These are phyloP conservation scores for Synanceia verrucosa DNA, from an alignment of 2,797 vertebrate species.

Conservation along the genomic window DNA sequence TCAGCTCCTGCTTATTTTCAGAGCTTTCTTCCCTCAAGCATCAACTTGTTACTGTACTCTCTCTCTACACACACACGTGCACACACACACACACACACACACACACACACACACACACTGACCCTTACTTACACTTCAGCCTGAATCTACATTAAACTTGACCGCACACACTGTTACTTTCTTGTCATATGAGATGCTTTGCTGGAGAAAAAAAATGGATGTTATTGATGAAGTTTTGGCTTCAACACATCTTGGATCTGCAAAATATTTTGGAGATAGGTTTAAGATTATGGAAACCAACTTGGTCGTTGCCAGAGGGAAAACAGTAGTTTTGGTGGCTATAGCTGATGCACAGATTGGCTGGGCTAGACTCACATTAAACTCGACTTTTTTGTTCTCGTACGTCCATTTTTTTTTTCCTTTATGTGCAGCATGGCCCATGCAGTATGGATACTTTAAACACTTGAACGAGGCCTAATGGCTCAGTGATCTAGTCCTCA, in stretches of 20 bases:
- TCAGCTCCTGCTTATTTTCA: slow-evolving; percentile 52
- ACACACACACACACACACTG: slow-evolving; percentile 17
- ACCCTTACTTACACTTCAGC: slow-evolving; percentile 17
- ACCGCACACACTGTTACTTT: not conserved
- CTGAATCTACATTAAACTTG: slow-evolving; percentile 22
- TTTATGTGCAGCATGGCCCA: not conserved
- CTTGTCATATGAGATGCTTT: not conserved
- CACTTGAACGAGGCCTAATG: slow-evolving; percentile 35
- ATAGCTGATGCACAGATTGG: not conserved
- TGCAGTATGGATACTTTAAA: slow-evolving; percentile 30
- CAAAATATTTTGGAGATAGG: not conserved
- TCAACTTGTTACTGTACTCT: slow-evolving; percentile 48
- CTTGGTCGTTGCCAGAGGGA: not conserved
- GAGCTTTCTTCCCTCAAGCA: slow-evolving; percentile 48
- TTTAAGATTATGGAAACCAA: not conserved
- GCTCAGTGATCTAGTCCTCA: slow-evolving; percentile 54
- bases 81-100: too few species aligned
- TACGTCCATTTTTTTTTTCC: not conserved
- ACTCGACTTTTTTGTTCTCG: not conserved
- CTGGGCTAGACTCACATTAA: not conserved
- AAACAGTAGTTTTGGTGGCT: not conserved
- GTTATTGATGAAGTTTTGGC: not conserved
- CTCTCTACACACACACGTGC: not conserved
- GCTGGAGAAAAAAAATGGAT: not conserved
- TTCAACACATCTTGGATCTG: not conserved